Evolutionary conservation across 2,113 vertebrate species (phyloP), one percentile per base, ranked within the genome.

Genomic region (Rhinolophus ferrumequinum): DNA sequence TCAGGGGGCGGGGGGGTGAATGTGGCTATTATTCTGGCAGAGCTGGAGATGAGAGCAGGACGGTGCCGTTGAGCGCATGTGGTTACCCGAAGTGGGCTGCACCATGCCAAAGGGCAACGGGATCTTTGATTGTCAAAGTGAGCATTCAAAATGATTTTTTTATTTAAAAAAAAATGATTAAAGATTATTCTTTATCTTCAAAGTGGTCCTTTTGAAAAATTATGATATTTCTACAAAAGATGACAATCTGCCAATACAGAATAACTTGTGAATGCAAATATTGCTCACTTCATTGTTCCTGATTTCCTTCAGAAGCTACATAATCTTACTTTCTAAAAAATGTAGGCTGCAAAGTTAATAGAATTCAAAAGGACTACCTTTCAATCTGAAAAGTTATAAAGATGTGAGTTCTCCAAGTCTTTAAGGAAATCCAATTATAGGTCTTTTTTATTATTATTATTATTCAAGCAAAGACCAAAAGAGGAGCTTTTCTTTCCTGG

Each of bases 401-500:
- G 97, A 97, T 98, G 96, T 98, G 98, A 98, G 97, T 98, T 98
- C 98, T 98, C 97, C 93, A 96, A 97, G 93, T 98, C 98, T 98
- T 98, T 99, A 98, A 98, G 98, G 96, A 98, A 98, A 99, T 98
- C 98, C 98, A 99, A 99, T 99, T 99, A 99, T 97, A 98, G 97
- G 75, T 94, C 97, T 97, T 98, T 98, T 44, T 98, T 98, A 97
- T 98, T 97, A 88, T 97, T 96, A 95, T 97, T 98, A 97, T 97
- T 96, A 99, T 98, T 98, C 98, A 98, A 98, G 98, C 87, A 97
- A 98, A 96, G 98, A 98, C 98, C 96, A 95, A 96, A 98, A 98
- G 97, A 98, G 79, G 88, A 98, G 97, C 98, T 98, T 98, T 98
- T 98, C 96, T 98, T 97, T 12, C 56, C 93, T 90, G 82, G 97